Conservation (phyloP, 2,888 invertebrate species). For the Hyalella azteca region DNA sequence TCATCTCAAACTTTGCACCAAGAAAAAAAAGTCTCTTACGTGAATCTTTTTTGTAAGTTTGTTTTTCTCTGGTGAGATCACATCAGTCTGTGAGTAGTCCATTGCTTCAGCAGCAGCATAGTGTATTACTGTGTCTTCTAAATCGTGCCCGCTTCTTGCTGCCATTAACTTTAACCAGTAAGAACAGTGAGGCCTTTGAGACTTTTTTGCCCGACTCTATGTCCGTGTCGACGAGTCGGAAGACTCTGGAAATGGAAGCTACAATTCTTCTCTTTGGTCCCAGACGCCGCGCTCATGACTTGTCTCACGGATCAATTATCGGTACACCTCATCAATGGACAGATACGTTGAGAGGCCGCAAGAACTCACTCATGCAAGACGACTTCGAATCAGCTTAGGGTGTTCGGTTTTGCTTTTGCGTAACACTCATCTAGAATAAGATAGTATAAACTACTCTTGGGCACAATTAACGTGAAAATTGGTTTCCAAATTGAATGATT, state of each 20-base stretch:
- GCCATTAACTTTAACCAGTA: constrained; percentile 38
- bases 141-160: constrained; percentile 27
- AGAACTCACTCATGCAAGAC: neutral
- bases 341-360: neutral
- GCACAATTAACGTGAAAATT: too few relatives aligned
- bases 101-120: constrained; percentile 32
- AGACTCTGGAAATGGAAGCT: constrained; percentile 27
- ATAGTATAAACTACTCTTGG: too few relatives aligned
- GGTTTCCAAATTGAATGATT: too few relatives aligned
- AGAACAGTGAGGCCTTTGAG: constrained; percentile 35
- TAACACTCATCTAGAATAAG: too few relatives aligned
- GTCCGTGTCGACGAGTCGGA: constrained; percentile 37
- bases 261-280: constrained; percentile 22
- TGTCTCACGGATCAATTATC: constrained; percentile 24
- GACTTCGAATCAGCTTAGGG: too few relatives aligned
- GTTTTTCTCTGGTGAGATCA: constrained; percentile 3
- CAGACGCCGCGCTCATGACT: neutral
- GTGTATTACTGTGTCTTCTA: constrained; percentile 39
- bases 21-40: neutral
- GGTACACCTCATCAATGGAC: neutral
- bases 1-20: constrained; percentile 26
- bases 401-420: too few relatives aligned
- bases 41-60: constrained; percentile 23
- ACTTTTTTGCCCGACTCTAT: constrained; percentile 12
- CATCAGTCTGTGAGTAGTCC: constrained; percentile 31